Conservation (phyloP, 2,888 invertebrate genomes). For the Ptychoptera contaminata region DNA sequence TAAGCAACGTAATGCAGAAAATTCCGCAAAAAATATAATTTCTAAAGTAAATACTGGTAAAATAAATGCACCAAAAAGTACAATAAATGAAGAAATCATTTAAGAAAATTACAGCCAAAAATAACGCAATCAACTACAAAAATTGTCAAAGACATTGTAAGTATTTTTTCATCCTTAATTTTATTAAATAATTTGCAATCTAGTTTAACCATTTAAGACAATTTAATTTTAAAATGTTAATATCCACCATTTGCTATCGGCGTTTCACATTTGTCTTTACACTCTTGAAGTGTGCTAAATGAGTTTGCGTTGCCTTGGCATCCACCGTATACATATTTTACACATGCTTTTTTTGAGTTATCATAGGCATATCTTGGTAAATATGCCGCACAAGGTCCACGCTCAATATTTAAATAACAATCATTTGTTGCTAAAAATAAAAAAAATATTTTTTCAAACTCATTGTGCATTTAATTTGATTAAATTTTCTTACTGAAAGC, state of each 20-base stretch:
- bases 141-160: conserved; percentile 32
- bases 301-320: not conserved
- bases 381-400: not conserved
- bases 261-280: conserved; percentile 36
- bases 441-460: no score
- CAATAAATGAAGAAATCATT: conserved; percentile 39
- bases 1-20: conserved; percentile 12
- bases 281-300: conserved; percentile 31
- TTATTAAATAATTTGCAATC: no score
- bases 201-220: not conserved
- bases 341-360: not conserved
- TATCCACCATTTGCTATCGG: not conserved
- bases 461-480: no score
- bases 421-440: not conserved
- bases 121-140: conserved; percentile 20
- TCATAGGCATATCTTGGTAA: not conserved
- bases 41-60: conserved; percentile 3
- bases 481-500: no score
- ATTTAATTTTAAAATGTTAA: not conserved
- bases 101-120: conserved; percentile 51
- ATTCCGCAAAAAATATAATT: not conserved
- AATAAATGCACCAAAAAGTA: conserved; percentile 7
- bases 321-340: not conserved
- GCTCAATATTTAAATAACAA: not conserved
- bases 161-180: conserved; percentile 13